Conservation (phyloP, 2,113 vertebrate genomes). For the Aspiorhynchus laticeps region DNA sequence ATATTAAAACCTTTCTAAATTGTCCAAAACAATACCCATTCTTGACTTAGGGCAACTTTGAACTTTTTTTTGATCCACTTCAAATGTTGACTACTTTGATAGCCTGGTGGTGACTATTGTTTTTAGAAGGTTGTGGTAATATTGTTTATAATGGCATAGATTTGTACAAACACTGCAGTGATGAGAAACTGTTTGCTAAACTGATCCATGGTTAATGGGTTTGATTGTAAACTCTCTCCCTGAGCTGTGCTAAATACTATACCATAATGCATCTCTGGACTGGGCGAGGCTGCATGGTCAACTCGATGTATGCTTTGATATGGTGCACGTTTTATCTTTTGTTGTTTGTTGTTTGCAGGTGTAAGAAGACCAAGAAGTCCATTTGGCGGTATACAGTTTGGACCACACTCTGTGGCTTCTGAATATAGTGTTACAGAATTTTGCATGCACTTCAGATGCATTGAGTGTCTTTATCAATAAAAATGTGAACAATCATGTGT, state of each 20-base stretch:
- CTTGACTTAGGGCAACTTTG: no score
- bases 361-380: no score
- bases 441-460: background rate
- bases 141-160: no score
- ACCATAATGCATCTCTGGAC: background rate
- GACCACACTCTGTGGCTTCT: background rate
- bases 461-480: background rate
- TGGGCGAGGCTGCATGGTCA: background rate
- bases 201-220: background rate
- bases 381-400: no score
- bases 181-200: conserved; percentile 47
- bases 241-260: background rate
- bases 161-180: background rate
- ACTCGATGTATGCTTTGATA: background rate
- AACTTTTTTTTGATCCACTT: no score
- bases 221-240: conserved; percentile 54
- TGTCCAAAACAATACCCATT: no score
- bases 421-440: background rate
- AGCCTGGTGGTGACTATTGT: no score
- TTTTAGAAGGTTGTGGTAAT: no score
- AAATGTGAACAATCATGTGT: background rate
- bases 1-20: no score
- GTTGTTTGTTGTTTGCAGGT: no score
- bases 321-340: background rate
- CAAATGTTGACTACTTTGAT: no score